A percentile compares a stretch with the other conserved stretches of the same genome.
phyloP scores from a whole-genome alignment of 1,140 invertebrate genomes.

The Drosophila rufa region DNA sequence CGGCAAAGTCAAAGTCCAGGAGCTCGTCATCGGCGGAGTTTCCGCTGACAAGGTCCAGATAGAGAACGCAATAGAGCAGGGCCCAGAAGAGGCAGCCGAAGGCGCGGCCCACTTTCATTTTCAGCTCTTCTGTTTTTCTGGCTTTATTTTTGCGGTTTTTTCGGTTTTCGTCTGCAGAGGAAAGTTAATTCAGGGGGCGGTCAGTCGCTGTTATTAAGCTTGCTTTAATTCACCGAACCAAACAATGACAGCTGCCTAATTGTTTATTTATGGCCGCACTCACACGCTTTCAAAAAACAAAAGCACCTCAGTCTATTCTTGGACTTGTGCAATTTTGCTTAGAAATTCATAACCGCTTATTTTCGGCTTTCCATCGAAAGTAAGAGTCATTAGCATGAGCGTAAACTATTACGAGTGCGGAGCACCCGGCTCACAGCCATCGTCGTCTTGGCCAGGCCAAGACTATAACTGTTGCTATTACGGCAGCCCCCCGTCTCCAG shows the following conservation, averaged over 20 bases:
- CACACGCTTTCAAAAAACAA: slow-evolving; percentile 48
- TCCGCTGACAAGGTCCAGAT: slow-evolving; percentile 61
- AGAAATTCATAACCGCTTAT: slow-evolving; percentile 29
- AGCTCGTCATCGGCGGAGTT: slow-evolving; percentile 62
- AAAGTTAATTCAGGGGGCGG: slow-evolving; percentile 69
- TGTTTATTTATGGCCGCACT: slow-evolving; percentile 56
- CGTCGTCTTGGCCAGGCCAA: slow-evolving; percentile 35
- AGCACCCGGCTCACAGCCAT: slow-evolving; percentile 31
- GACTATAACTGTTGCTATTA: slow-evolving; percentile 57
- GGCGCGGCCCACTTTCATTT: slow-evolving; percentile 74
- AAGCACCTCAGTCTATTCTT: slow-evolving; percentile 49
- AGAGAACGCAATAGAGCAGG: slow-evolving; percentile 74
- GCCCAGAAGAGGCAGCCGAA: slow-evolving; percentile 76
- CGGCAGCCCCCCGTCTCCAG: slow-evolving; percentile 47
- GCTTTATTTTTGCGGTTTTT: slow-evolving; percentile 42
- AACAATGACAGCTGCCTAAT: slow-evolving; percentile 50
- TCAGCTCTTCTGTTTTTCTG: slow-evolving; percentile 27
- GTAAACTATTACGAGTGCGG: slow-evolving; percentile 66
- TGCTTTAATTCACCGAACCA: slow-evolving; percentile 47
- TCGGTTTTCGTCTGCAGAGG: slow-evolving; percentile 42
- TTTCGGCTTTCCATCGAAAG: slow-evolving; percentile 69
- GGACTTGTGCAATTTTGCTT: slow-evolving; percentile 41
- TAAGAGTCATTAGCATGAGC: slow-evolving; percentile 72
- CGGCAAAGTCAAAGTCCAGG: slow-evolving; percentile 75
- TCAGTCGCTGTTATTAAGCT: slow-evolving; percentile 69